These are phyloP conservation scores for Pollachius pollachius DNA, from an alignment of 2,113 vertebrate genomes.

Conservation along the genomic window DNA sequence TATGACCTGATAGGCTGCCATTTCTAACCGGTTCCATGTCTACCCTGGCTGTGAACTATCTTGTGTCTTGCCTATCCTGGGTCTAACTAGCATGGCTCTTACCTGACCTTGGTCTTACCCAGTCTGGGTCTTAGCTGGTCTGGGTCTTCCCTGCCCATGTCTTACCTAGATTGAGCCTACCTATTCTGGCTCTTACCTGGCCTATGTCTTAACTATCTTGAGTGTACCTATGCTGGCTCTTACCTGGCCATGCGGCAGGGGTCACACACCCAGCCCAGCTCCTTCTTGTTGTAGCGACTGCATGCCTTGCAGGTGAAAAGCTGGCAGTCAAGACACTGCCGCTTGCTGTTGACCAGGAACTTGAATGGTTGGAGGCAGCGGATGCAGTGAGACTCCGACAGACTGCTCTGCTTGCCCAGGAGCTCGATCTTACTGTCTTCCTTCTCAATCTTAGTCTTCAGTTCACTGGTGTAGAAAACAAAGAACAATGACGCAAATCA, in stretches of 20 bases:
- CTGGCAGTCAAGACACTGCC: slow-evolving; percentile 83
- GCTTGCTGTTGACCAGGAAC: slow-evolving; percentile 80
- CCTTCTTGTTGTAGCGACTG: slow-evolving; percentile 81
- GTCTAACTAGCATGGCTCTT: too few relatives aligned
- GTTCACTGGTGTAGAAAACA: slow-evolving; percentile 65
- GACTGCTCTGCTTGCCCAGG: slow-evolving; percentile 69
- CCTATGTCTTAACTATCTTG: not conserved
- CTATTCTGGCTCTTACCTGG: too few relatives aligned
- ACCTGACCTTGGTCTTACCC: too few relatives aligned
- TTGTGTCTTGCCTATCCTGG: too few relatives aligned
- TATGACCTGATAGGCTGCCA: too few relatives aligned
- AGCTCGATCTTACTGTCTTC: slow-evolving; percentile 83
- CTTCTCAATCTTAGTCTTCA: slow-evolving; percentile 82
- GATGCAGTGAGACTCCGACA: slow-evolving; percentile 82
- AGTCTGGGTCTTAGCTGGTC: too few relatives aligned
- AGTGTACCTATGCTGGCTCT: too few relatives aligned
- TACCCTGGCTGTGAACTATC: too few relatives aligned
- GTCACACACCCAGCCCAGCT: slow-evolving; percentile 84
- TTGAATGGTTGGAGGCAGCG: slow-evolving; percentile 88
- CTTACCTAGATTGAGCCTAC: too few relatives aligned
- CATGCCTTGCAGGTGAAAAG: slow-evolving; percentile 83
- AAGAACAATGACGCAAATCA: too few relatives aligned
- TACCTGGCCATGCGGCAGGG: slow-evolving; percentile 86
- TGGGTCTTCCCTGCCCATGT: too few relatives aligned
- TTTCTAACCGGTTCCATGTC: too few relatives aligned